A percentile compares a stretch with the other conserved stretches of the same genome.
Evolutionary conservation across 2,888 invertebrate genomes (phyloP).

Genomic region (Drosophila imparisetae): DNA sequence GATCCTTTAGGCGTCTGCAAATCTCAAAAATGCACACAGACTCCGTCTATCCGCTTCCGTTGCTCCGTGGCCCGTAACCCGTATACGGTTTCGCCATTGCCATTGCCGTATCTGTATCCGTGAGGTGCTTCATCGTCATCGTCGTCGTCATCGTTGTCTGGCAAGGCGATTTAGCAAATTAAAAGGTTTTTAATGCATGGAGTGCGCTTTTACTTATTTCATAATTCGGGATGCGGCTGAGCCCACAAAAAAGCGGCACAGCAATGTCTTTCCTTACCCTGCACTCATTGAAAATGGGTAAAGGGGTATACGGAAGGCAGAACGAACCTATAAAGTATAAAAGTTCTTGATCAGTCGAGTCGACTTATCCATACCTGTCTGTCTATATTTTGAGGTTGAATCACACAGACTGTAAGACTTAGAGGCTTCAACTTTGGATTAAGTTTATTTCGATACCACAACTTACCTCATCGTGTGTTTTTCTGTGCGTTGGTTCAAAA

Average conservation of each 20-base stretch:
- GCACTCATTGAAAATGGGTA: not conserved
- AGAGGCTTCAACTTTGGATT: not conserved
- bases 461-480: too few relatives aligned
- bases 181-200: constrained; percentile 84
- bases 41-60: constrained; percentile 70
- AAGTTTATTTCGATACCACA: not conserved
- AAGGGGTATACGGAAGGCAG: not conserved
- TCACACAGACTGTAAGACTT: not conserved
- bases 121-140: constrained; percentile 33
- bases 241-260: constrained; percentile 13
- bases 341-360: not conserved
- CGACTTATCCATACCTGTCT: not conserved
- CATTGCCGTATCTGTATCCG: constrained; percentile 31
- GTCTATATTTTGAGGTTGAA: not conserved
- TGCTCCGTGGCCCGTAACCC: constrained; percentile 31
- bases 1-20: constrained; percentile 77
- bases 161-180: constrained; percentile 84
- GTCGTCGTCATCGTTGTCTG: constrained; percentile 69
- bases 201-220: constrained; percentile 82
- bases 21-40: constrained; percentile 80
- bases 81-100: constrained; percentile 23
- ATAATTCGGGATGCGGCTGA: constrained; percentile 72
- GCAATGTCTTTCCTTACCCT: constrained; percentile 22
- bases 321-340: not conserved
- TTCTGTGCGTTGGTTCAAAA: too few relatives aligned